Evolutionary conservation across 2,888 invertebrate species (phyloP).

Genomic region (Mallateleia sp.): DNA sequence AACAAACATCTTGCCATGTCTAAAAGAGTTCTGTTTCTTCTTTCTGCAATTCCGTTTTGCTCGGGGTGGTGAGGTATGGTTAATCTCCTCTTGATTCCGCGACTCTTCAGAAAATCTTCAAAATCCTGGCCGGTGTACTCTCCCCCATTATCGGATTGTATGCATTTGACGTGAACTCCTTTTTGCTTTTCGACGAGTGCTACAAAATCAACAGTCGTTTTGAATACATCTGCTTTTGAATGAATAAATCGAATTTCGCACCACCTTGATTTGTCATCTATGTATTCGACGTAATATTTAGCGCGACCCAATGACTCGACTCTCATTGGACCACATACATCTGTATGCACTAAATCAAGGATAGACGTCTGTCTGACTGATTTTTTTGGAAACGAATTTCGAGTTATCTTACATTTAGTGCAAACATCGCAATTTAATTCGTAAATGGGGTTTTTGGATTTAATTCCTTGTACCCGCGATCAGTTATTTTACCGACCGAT

Average conservation of each 20-base stretch:
- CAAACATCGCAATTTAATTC: background rate
- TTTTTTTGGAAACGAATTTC: slow-evolving; percentile 19
- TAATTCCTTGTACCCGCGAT: background rate
- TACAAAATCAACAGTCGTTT: background rate
- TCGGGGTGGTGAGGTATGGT: background rate
- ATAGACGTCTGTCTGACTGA: slow-evolving; percentile 1
- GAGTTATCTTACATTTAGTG: slow-evolving; percentile 19
- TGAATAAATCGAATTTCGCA: slow-evolving; percentile 9
- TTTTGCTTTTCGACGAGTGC: background rate
- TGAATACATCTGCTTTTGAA: slow-evolving; percentile 1
- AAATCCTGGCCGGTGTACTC: slow-evolving; percentile 2
- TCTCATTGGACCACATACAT: background rate
- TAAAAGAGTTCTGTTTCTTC: slow-evolving; percentile 70
- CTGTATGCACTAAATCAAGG: slow-evolving; percentile 19
- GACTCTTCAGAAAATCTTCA: background rate
- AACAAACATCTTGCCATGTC: slow-evolving; percentile 73
- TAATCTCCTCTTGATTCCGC: background rate
- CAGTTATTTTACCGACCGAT: too few species aligned
- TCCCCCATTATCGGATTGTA: slow-evolving; percentile 25
- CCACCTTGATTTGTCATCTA: background rate
- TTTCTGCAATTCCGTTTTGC: background rate
- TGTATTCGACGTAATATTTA: background rate
- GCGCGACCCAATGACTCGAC: slow-evolving; percentile 1
- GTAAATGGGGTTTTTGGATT: background rate
- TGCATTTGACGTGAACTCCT: background rate